Evolutionary conservation across 2,888 invertebrate species (phyloP), one percentile per base, ranked within the genome.

Genomic region (Morpho helenor): DNA sequence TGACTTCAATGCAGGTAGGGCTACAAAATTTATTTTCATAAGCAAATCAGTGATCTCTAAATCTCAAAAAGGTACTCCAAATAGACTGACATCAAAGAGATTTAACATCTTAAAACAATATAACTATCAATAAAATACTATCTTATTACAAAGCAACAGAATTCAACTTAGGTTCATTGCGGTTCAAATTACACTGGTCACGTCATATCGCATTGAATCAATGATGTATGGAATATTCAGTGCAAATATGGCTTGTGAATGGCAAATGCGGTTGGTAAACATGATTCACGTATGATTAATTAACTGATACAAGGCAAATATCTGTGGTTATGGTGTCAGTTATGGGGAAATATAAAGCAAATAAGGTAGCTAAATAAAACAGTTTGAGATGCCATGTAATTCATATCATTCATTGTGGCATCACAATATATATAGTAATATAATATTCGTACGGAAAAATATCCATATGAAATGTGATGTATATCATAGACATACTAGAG

Each of bases 231-330:
- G 60, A 59, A 64, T 61, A 68, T 65, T 64, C 68, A 63, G 60
- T 61, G 62, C 67, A 68, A 69, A 69, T 63, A 68, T 62, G 63
- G 62, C 66, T 65, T 63, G 64, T 67, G 66, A 65, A 68, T 67
- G 60, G 61, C 48, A 61, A 65, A 64, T 62, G 66, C 49, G 68
- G 68, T 65, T 49, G 51, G 66, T 59, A 69, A 68, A 69, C 64
- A 68, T 60, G 64, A 64, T 68, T 66, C 65, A 64, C 59, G 63
- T 62, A 62, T 60, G 67, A 62, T 62, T 55, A 62, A 57, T 60
- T 57, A 60, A 60, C 60, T 52, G 62, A 62, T 62, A 60, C 47
- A 59, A 42, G 60, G 57, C 54, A 57, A 60, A 60, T 60, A 55
- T 57, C 56, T 60, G 60, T 48, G 62, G 60, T 62, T 46, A 46